A percentile compares a stretch with the other conserved stretches of the same genome.
These are phyloP conservation scores for Odontamblyopus lacepedii DNA, from an alignment of 2,797 vertebrate genomes.

Conservation along the genomic window DNA sequence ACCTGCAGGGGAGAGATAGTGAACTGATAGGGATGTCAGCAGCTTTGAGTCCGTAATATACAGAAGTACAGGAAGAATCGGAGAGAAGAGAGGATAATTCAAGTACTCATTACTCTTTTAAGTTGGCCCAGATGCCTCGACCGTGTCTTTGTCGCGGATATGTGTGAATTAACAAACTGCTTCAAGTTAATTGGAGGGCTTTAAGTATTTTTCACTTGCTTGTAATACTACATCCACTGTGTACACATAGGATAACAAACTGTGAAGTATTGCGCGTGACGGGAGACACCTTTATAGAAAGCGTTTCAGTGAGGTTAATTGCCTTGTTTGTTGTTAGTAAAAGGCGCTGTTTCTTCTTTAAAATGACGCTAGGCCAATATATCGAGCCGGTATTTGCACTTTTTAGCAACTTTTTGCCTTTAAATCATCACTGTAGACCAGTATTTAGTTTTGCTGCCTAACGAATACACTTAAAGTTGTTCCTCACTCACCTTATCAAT, in stretches of 20 bases:
- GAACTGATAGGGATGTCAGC: slow-evolving; percentile 41
- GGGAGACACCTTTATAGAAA: neutral
- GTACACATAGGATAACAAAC: slow-evolving; percentile 8
- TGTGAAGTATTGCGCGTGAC: no score
- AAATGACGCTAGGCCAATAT: no score
- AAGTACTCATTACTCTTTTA: slow-evolving; percentile 31
- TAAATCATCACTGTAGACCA: no score
- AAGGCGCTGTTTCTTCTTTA: neutral
- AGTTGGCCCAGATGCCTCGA: slow-evolving; percentile 22
- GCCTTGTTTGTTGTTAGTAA: neutral
- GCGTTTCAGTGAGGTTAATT: neutral
- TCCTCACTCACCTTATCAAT: no score
- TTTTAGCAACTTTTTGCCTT: no score
- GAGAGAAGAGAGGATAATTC: slow-evolving; percentile 42
- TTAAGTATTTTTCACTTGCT: slow-evolving; percentile 13
- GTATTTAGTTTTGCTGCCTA: no score
- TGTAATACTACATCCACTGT: slow-evolving; percentile 4
- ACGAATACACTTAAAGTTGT: no score
- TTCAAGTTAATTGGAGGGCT: slow-evolving; percentile 38
- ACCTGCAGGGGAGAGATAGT: slow-evolving; percentile 35
- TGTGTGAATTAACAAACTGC: slow-evolving; percentile 40
- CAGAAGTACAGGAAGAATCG: slow-evolving; percentile 46
- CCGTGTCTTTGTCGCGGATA: slow-evolving; percentile 33
- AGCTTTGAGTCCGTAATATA: slow-evolving; percentile 30
- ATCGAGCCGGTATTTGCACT: no score